Conservation (phyloP, 2,113 vertebrate genomes). For the Anoplopoma fimbria region DNA sequence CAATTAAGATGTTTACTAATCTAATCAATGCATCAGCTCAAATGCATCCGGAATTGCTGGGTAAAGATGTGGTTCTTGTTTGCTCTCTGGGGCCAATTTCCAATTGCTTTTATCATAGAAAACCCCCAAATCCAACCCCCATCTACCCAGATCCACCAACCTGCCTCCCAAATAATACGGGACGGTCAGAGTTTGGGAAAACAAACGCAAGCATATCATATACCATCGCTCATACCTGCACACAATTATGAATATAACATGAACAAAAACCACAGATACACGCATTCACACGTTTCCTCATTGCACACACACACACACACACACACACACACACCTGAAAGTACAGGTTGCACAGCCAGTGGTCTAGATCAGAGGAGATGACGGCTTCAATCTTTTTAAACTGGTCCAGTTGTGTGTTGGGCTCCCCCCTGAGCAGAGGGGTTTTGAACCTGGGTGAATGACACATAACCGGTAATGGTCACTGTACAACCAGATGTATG, state of each 20-base stretch:
- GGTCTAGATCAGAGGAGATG: slow-evolving; percentile 90
- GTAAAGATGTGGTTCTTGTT: slow-evolving; percentile 81
- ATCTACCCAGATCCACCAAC: slow-evolving; percentile 30
- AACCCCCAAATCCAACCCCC: slow-evolving; percentile 51
- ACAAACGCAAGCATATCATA: background rate
- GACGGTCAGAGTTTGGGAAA: slow-evolving; percentile 8
- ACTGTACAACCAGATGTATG: background rate
- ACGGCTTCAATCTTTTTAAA: slow-evolving; percentile 90
- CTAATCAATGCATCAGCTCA: slow-evolving; percentile 80
- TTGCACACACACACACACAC: background rate
- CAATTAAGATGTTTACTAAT: slow-evolving; percentile 83
- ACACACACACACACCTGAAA: slow-evolving; percentile 88
- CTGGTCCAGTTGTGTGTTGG: slow-evolving; percentile 80
- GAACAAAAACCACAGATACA: slow-evolving; percentile 8
- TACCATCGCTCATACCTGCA: slow-evolving; percentile 13
- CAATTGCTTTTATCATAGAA: slow-evolving; percentile 75
- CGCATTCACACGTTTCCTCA: slow-evolving; percentile 3
- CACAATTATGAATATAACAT: slow-evolving; percentile 7
- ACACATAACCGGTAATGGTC: slow-evolving; percentile 16
- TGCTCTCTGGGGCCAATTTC: slow-evolving; percentile 81
- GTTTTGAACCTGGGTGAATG: slow-evolving; percentile 85
- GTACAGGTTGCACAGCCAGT: slow-evolving; percentile 96
- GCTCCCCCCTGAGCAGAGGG: slow-evolving; percentile 88
- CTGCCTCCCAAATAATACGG: slow-evolving; percentile 42
- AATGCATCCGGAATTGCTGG: slow-evolving; percentile 78